phyloP scores from a whole-genome alignment of 2,797 vertebrate species.

The Ataeniobius toweri region DNA sequence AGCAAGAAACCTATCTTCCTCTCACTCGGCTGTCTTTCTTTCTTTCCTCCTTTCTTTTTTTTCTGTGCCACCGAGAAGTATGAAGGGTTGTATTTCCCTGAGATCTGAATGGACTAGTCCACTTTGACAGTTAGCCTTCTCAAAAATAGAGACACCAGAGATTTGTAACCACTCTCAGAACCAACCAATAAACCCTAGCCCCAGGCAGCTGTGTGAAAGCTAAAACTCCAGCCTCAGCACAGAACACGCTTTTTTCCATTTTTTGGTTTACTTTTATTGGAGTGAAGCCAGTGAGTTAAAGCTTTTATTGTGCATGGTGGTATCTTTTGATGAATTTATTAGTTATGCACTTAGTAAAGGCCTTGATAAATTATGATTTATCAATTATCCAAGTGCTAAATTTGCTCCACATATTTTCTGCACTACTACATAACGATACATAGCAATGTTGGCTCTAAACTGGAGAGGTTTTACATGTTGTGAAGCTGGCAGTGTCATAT shows the following conservation, averaged over 20 bases:
- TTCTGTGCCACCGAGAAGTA: background rate
- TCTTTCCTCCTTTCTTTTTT: conserved; percentile 16
- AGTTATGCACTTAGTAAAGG: background rate
- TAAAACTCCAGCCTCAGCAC: conserved; percentile 33
- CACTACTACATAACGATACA: background rate
- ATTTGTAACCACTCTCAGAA: conserved; percentile 46
- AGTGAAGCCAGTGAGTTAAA: conserved; percentile 37
- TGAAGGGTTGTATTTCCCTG: conserved; percentile 47
- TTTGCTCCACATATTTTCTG: background rate
- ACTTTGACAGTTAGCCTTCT: conserved; percentile 45
- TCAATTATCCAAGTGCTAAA: background rate
- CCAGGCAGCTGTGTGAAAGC: conserved; percentile 34
- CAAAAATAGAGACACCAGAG: conserved; percentile 47
- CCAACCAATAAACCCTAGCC: conserved; percentile 47
- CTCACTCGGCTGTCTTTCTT: conserved; percentile 22
- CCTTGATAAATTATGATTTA: background rate
- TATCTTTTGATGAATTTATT: conserved; percentile 40
- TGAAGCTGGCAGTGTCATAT: background rate
- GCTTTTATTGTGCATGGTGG: conserved; percentile 55
- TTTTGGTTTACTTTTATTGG: conserved; percentile 29
- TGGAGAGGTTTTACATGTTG: background rate
- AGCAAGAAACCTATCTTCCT: conserved; percentile 47
- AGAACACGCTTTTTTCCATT: conserved; percentile 13
- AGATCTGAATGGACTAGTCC: conserved; percentile 49
- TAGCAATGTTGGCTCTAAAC: background rate